phyloP scores from a whole-genome alignment of 35 echinoderm and acorn worm species.

The Heliocidaris erythrogramma region DNA sequence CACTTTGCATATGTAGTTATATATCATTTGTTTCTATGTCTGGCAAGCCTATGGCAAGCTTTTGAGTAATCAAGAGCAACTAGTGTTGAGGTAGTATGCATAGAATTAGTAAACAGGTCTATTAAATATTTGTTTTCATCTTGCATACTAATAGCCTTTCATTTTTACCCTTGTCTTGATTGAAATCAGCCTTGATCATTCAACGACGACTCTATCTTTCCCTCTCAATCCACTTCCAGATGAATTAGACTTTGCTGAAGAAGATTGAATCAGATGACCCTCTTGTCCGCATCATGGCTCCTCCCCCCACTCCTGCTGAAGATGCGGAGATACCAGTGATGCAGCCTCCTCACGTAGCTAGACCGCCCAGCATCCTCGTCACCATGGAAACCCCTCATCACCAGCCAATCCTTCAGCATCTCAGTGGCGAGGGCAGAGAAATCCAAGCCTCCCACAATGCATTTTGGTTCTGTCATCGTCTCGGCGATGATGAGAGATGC shows the following conservation, averaged over 20 bases:
- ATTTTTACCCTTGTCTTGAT: background rate
- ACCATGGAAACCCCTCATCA: background rate
- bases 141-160: background rate
- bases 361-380: background rate
- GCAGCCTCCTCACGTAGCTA: background rate
- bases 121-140: background rate
- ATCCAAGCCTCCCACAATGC: constrained; percentile 1
- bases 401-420: background rate
- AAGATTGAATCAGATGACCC: constrained; percentile 6
- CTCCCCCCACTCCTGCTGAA: background rate
- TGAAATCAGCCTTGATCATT: background rate
- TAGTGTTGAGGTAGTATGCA: no score
- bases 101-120: no score
- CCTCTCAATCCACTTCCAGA: constrained; percentile 18
- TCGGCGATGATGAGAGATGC: constrained; percentile 2
- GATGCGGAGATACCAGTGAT: background rate
- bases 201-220: background rate
- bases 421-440: background rate
- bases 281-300: background rate
- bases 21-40: no score
- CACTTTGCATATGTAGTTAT: no score
- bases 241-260: constrained; percentile 21
- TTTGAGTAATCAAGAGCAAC: no score
- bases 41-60: no score
- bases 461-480: background rate